Evolutionary conservation across 1,140 invertebrate species (phyloP).

Genomic region (Hestina assimilis): DNA sequence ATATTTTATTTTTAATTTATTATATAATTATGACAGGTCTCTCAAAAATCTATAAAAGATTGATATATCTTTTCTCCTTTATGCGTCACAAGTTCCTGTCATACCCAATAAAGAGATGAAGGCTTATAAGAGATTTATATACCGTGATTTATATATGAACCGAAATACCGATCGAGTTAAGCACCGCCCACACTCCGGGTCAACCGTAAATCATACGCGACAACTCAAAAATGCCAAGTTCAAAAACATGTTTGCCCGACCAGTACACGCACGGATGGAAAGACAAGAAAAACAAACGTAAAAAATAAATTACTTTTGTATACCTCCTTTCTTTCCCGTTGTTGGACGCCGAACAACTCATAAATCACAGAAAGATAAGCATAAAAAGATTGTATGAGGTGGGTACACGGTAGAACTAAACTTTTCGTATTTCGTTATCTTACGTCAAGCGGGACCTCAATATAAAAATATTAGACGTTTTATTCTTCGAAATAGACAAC

Average conservation of each 20-base stretch:
- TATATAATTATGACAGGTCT: no score
- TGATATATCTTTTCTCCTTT: no score
- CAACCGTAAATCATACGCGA: conserved; percentile 73
- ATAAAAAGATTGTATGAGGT: conserved; percentile 78
- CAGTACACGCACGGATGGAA: conserved; percentile 71
- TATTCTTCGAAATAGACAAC: conserved; percentile 49
- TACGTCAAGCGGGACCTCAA: conserved; percentile 52
- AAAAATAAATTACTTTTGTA: conserved; percentile 78
- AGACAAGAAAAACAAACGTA: conserved; percentile 75
- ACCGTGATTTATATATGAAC: conserved; percentile 60
- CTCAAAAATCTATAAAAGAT: no score
- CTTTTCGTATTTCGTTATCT: conserved; percentile 76
- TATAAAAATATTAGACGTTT: conserved; percentile 44
- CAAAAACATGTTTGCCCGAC: conserved; percentile 72
- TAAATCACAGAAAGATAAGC: conserved; percentile 78
- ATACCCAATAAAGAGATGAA: conserved; percentile 59
- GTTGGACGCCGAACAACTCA: conserved; percentile 71
- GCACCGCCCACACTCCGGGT: conserved; percentile 69
- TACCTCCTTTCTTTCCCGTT: conserved; percentile 77
- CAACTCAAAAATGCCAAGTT: conserved; percentile 77
- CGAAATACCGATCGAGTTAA: conserved; percentile 72
- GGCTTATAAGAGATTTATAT: conserved; percentile 47
- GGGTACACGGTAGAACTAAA: conserved; percentile 75
- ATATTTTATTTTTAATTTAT: no score
- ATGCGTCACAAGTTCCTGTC: conserved; percentile 6